Percentiles rank a stretch among this genome's conserved stretches.
These are phyloP conservation scores for Sylvilagus floridanus DNA, from an alignment of 2,797 vertebrate genomes.

Conservation along the genomic window DNA sequence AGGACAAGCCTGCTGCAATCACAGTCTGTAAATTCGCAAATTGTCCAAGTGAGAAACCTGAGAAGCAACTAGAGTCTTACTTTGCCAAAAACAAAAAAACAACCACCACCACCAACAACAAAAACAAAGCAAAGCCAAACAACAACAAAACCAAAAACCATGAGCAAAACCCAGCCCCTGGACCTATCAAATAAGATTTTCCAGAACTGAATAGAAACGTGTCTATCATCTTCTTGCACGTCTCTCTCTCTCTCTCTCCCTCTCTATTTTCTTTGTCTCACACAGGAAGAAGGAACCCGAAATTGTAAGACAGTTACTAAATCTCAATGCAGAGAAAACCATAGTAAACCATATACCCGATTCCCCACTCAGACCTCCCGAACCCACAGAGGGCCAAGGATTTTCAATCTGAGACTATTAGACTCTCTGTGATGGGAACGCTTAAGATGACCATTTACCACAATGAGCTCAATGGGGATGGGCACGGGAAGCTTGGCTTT, in stretches of 20 bases:
- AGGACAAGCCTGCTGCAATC: conserved; percentile 94
- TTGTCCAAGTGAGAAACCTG: conserved; percentile 68
- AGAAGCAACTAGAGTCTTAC: neutral
- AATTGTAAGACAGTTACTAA: neutral
- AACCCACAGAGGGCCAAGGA: neutral
- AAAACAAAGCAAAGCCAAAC: neutral
- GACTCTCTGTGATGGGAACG: neutral
- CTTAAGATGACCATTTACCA: conserved; percentile 89
- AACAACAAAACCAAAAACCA: neutral
- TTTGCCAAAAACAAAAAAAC: neutral
- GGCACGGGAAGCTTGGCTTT: conserved; percentile 95
- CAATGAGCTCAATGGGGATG: conserved; percentile 96
- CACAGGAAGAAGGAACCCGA: conserved; percentile 4
- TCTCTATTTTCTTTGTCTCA: neutral
- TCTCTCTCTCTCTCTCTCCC: neutral
- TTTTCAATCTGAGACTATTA: neutral
- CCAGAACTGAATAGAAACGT: neutral
- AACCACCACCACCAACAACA: too few relatives aligned
- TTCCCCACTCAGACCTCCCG: neutral
- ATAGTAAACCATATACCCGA: neutral
- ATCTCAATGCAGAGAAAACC: conserved; percentile 44
- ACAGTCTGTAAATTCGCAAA: conserved; percentile 91
- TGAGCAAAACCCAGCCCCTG: neutral
- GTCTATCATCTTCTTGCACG: neutral
- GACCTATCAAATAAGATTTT: neutral